A percentile compares a stretch with the other conserved stretches of the same genome.
These are phyloP conservation scores for Anser brachyrhynchus DNA, from an alignment of 2,113 vertebrate species.

Conservation along the genomic window DNA sequence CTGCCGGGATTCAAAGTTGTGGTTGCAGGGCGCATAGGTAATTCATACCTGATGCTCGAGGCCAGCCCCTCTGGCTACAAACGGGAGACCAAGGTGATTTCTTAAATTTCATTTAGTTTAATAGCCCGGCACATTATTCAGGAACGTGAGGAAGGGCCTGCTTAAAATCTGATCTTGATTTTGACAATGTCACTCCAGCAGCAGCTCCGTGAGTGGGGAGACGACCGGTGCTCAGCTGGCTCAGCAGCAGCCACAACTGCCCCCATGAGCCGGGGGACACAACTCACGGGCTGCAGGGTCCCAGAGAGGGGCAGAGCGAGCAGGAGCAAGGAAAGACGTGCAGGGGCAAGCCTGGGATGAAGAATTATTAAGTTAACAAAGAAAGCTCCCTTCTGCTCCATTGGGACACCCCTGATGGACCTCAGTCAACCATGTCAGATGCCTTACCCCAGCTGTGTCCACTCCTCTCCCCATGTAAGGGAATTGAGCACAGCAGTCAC, in stretches of 20 bases:
- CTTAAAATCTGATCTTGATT: background rate
- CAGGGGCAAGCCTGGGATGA: conserved; percentile 20
- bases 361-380: background rate
- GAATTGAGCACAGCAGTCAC: background rate
- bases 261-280: conserved; percentile 52
- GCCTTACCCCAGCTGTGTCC: background rate
- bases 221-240: conserved; percentile 69
- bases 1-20: conserved; percentile 45
- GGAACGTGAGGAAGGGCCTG: background rate
- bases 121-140: background rate
- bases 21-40: conserved; percentile 15
- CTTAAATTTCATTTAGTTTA: conserved; percentile 10
- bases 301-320: conserved; percentile 58
- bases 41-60: conserved; percentile 44
- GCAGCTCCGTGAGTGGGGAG: conserved; percentile 34
- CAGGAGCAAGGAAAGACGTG: background rate
- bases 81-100: background rate
- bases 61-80: conserved; percentile 33
- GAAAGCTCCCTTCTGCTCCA: background rate
- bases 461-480: rapidly evolving
- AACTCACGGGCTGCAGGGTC: conserved; percentile 63
- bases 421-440: rapidly evolving
- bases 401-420: background rate
- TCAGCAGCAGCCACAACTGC: conserved; percentile 44
- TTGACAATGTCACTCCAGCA: conserved; percentile 39